Percentiles rank a stretch among this genome's conserved stretches.
These are phyloP conservation scores for Scaptodrosophila latifasciaeformis DNA, from an alignment of 2,888 invertebrate species.

Conservation along the genomic window DNA sequence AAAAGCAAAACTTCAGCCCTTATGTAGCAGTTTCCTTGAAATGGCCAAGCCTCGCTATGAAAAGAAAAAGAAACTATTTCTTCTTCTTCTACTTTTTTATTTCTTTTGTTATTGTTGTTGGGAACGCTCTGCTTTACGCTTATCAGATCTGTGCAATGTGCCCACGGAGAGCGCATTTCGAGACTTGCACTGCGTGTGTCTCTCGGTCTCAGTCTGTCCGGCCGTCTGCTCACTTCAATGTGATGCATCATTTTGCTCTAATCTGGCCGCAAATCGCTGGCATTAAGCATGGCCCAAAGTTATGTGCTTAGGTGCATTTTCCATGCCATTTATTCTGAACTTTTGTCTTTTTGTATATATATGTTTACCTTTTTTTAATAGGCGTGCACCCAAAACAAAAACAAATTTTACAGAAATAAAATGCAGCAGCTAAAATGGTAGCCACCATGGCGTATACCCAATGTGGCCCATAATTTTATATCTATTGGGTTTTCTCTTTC, in stretches of 20 bases:
- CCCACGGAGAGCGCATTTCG: conserved; percentile 57
- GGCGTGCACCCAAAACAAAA: too few species aligned
- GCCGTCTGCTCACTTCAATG: conserved; percentile 16
- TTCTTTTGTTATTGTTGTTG: conserved; percentile 5
- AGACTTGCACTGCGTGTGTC: conserved; percentile 54
- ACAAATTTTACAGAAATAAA: too few species aligned
- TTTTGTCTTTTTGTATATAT: neutral
- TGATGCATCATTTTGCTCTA: conserved; percentile 67
- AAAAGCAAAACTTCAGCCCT: conserved; percentile 27
- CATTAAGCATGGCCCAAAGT: conserved; percentile 57
- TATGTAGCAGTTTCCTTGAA: conserved; percentile 58
- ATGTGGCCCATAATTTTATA: too few species aligned
- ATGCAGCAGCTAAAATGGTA: too few species aligned
- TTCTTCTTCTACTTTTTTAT: conserved; percentile 11
- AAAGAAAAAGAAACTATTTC: too few species aligned
- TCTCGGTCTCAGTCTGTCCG: conserved; percentile 9
- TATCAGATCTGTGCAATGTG: conserved; percentile 18
- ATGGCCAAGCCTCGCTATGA: conserved; percentile 48
- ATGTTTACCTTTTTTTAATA: too few species aligned
- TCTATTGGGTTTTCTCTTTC: too few species aligned
- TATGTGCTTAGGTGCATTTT: conserved; percentile 34
- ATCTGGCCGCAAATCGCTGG: conserved; percentile 62
- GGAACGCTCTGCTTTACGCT: neutral
- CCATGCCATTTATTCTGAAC: neutral
- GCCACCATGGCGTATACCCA: too few species aligned